Conservation (phyloP, 2,888 invertebrate species). For the Tyria jacobaeae region DNA sequence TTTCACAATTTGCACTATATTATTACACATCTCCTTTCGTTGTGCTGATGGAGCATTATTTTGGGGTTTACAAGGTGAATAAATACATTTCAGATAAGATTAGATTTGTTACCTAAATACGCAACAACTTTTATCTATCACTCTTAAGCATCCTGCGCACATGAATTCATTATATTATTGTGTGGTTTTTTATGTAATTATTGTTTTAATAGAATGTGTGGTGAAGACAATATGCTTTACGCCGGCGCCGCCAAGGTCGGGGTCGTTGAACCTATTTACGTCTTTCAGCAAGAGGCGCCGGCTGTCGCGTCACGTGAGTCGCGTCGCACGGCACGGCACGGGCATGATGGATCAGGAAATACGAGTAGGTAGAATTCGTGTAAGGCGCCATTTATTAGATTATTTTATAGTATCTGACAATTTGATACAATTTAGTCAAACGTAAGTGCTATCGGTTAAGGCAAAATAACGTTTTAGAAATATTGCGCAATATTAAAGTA, state of each 20-base stretch:
- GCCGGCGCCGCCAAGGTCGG: constrained; percentile 77
- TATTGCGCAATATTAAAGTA: constrained; percentile 8
- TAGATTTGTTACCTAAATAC: constrained; percentile 27
- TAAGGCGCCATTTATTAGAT: constrained; percentile 29
- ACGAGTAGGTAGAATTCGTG: constrained; percentile 51
- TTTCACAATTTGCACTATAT: not conserved
- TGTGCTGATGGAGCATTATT: constrained; percentile 26
- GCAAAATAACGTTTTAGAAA: not conserved
- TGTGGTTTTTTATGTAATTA: constrained; percentile 53
- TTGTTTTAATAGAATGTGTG: constrained; percentile 54
- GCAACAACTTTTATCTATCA: constrained; percentile 28
- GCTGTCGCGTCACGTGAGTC: constrained; percentile 41
- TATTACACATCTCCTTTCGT: constrained; percentile 3
- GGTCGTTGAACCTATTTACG: constrained; percentile 81
- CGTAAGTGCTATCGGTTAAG: not conserved
- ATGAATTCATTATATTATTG: constrained; percentile 32
- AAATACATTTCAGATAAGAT: constrained; percentile 42
- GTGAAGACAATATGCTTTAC: constrained; percentile 69
- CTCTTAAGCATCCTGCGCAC: constrained; percentile 23
- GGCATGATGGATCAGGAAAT: constrained; percentile 57
- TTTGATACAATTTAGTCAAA: not conserved
- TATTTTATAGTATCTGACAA: constrained; percentile 35
- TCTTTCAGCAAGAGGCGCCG: constrained; percentile 69
- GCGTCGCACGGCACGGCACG: constrained; percentile 43
- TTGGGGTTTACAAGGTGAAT: constrained; percentile 32